Conservation (phyloP, 2,113 vertebrate species). For the Solea senegalensis region DNA sequence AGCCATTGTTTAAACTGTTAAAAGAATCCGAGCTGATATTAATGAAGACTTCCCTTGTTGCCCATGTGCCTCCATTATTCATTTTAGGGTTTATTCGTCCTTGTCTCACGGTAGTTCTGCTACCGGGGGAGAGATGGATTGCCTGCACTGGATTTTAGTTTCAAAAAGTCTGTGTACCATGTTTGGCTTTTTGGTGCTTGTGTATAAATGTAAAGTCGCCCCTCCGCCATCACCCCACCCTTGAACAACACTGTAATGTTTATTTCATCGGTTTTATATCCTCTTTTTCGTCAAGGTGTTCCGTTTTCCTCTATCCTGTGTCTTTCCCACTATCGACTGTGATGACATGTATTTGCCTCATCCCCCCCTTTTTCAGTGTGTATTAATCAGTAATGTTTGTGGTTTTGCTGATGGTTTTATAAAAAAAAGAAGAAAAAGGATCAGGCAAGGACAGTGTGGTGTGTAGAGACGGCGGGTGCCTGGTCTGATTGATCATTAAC, state of each 20-base stretch:
- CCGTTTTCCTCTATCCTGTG: slow-evolving; percentile 63
- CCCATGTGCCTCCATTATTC: slow-evolving; percentile 54
- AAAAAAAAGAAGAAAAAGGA: slow-evolving; percentile 62
- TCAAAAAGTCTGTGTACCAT: slow-evolving; percentile 69
- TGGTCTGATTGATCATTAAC: slow-evolving; percentile 60
- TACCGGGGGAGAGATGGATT: slow-evolving; percentile 43
- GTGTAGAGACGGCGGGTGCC: slow-evolving; percentile 51
- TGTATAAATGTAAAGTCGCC: slow-evolving; percentile 84
- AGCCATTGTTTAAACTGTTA: background rate
- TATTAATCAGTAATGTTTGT: slow-evolving; percentile 81
- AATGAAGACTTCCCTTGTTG: slow-evolving; percentile 15
- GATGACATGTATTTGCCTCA: slow-evolving; percentile 77
- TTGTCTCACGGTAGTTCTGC: slow-evolving; percentile 45
- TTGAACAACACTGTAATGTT: slow-evolving; percentile 79
- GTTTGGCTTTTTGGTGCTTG: slow-evolving; percentile 80
- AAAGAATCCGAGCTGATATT: slow-evolving; percentile 21
- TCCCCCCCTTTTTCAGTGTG: slow-evolving; percentile 64
- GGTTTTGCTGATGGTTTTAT: slow-evolving; percentile 78
- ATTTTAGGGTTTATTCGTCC: slow-evolving; percentile 31
- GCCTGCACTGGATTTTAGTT: slow-evolving; percentile 67
- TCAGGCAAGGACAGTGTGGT: slow-evolving; percentile 55
- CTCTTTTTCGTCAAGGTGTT: slow-evolving; percentile 67
- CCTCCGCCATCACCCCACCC: slow-evolving; percentile 11
- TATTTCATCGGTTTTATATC: slow-evolving; percentile 75
- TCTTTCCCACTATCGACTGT: slow-evolving; percentile 73